Evolutionary conservation across 2,113 vertebrate species (phyloP).

Genomic region (Channa maculata): DNA sequence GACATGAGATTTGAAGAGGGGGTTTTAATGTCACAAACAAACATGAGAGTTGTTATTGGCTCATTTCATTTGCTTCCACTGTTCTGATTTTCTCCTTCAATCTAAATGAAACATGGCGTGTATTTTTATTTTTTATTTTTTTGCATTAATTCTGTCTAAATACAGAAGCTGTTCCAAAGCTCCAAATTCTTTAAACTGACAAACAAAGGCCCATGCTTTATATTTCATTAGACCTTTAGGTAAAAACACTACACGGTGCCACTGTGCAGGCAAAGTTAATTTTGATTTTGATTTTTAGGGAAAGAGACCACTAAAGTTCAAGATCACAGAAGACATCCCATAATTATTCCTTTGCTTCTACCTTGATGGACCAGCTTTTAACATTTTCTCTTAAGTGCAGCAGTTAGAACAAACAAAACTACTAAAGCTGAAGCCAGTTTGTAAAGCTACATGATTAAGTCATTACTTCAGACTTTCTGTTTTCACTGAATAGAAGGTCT

Average conservation of each 20-base stretch:
- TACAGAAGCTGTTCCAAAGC: slow-evolving; percentile 17
- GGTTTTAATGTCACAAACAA: slow-evolving; percentile 42
- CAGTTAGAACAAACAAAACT: slow-evolving; percentile 37
- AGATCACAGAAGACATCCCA: slow-evolving; percentile 1
- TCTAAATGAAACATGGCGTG: slow-evolving; percentile 6
- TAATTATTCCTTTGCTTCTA: slow-evolving; percentile 9
- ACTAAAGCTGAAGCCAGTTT: slow-evolving; percentile 4
- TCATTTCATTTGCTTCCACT: slow-evolving; percentile 7
- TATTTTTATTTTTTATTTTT: neutral
- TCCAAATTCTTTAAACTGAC: neutral
- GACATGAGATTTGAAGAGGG: slow-evolving; percentile 21
- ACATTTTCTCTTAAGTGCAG: slow-evolving; percentile 14
- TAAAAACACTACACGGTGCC: neutral
- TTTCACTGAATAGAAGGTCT: neutral
- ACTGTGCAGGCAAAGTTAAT: neutral
- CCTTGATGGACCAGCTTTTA: slow-evolving; percentile 46
- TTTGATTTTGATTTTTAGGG: neutral
- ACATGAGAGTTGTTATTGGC: slow-evolving; percentile 13
- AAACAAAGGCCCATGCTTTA: neutral
- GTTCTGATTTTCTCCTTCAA: neutral
- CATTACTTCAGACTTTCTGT: neutral
- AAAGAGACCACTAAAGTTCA: slow-evolving; percentile 12
- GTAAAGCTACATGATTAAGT: neutral
- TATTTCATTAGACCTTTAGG: slow-evolving; percentile 12
- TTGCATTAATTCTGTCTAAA: slow-evolving; percentile 12